phyloP scores from a whole-genome alignment of 1,140 invertebrate species.

The Caenorhabditis inopinata region DNA sequence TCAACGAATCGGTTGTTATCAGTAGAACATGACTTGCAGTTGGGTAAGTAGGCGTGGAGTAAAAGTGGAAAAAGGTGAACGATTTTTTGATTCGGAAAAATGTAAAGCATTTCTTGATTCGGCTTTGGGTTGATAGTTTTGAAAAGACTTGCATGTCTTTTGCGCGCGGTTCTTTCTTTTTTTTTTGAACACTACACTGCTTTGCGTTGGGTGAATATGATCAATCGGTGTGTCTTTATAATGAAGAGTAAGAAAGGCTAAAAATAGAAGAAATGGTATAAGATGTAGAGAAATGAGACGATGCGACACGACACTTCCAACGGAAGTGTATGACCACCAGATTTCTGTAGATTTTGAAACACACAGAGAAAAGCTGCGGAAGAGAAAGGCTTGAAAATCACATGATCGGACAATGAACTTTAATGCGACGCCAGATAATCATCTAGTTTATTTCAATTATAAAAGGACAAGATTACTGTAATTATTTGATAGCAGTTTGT shows the following conservation, averaged over 20 bases:
- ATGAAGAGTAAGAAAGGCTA: neutral
- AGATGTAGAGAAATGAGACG: neutral
- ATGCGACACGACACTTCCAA: constrained; percentile 18
- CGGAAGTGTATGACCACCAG: constrained; percentile 15
- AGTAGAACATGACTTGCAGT: constrained; percentile 22
- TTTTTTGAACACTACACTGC: constrained; percentile 2
- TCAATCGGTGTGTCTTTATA: neutral
- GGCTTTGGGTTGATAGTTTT: neutral
- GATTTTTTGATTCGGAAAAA: neutral
- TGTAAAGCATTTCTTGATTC: neutral
- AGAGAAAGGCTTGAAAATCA: neutral
- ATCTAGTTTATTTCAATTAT: constrained; percentile 6
- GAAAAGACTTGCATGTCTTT: neutral
- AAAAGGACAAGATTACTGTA: neutral
- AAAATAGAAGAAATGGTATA: constrained; percentile 22
- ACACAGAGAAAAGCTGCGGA: neutral
- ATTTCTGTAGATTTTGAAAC: neutral
- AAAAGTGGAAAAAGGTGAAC: neutral
- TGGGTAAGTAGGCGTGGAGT: constrained; percentile 22
- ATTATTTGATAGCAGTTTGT: neutral
- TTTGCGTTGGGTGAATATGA: constrained; percentile 32
- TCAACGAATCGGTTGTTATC: constrained; percentile 27
- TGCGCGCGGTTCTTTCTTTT: neutral
- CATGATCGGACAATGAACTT: neutral
- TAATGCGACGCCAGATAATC: neutral